Evolutionary conservation across 2,797 vertebrate species (phyloP).

Genomic region (Ctenopoma multispine): DNA sequence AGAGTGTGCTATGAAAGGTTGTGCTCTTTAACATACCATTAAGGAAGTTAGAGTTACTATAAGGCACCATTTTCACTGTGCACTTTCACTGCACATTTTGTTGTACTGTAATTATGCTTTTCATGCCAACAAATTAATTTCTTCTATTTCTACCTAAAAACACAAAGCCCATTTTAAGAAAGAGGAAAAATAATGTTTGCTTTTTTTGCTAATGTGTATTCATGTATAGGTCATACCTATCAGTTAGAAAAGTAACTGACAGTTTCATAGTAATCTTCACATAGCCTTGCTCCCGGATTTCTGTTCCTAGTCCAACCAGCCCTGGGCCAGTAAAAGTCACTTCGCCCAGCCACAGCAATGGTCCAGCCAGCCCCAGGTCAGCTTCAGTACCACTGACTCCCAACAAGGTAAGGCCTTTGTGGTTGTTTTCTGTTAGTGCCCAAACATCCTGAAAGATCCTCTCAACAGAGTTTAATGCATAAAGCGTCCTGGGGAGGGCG

Average conservation of each 20-base stretch:
- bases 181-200: not conserved
- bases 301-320: constrained; percentile 60
- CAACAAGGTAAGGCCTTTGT: constrained; percentile 67
- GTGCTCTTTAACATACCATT: too few species aligned
- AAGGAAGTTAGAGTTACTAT: too few species aligned
- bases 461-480: not conserved
- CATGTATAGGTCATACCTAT: not conserved
- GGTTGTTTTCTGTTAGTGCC: constrained; percentile 15
- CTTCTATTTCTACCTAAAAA: not conserved
- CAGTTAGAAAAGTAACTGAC: constrained; percentile 12
- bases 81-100: too few species aligned
- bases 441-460: not conserved
- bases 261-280: constrained; percentile 27
- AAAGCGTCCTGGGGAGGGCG: not conserved
- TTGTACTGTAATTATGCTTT: not conserved
- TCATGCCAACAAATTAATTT: not conserved
- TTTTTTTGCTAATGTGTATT: not conserved
- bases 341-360: constrained; percentile 32
- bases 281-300: constrained; percentile 26
- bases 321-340: constrained; percentile 39
- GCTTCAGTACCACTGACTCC: constrained; percentile 43
- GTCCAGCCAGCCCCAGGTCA: constrained; percentile 37
- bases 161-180: not conserved
- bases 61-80: too few species aligned
- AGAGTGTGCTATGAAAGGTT: too few species aligned